Evolutionary conservation across 1,140 invertebrate species (phyloP).

Genomic region (Bombus breviceps): DNA sequence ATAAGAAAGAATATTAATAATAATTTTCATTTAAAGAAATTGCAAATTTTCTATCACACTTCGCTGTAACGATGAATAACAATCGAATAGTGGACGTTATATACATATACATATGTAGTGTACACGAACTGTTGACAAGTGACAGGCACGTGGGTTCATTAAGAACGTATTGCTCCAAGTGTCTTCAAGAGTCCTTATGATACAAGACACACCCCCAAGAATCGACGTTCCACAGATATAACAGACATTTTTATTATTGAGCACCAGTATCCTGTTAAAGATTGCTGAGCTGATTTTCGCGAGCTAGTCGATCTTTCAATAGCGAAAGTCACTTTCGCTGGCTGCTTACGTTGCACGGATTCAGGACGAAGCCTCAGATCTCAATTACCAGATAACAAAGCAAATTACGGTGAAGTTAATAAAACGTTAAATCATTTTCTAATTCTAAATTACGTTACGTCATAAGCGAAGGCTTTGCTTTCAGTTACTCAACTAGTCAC

Average conservation of each 20-base stretch:
- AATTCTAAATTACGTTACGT: neutral
- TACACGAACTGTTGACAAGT: slow-evolving; percentile 52
- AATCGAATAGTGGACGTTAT: neutral
- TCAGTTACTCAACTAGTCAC: neutral
- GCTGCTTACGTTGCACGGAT: neutral
- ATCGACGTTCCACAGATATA: slow-evolving; percentile 1
- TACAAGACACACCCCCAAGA: slow-evolving; percentile 60
- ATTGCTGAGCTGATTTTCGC: slow-evolving; percentile 14
- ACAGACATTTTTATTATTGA: neutral
- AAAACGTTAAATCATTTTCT: neutral
- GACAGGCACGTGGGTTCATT: slow-evolving; percentile 67
- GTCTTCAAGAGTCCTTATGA: slow-evolving; percentile 56
- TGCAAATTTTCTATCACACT: neutral
- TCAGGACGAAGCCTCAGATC: slow-evolving; percentile 13
- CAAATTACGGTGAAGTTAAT: neutral
- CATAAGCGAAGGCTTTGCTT: neutral
- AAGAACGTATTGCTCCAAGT: slow-evolving; percentile 63
- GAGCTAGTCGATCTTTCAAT: slow-evolving; percentile 8
- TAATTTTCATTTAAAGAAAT: neutral
- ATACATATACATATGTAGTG: slow-evolving; percentile 1
- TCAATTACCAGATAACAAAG: slow-evolving; percentile 10
- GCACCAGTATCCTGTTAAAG: slow-evolving; percentile 9
- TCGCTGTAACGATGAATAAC: slow-evolving; percentile 8
- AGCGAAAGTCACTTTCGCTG: slow-evolving; percentile 51
- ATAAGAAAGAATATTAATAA: neutral